phyloP scores from a whole-genome alignment of 2,797 vertebrate species.

The Neopelma chrysocephalum region DNA sequence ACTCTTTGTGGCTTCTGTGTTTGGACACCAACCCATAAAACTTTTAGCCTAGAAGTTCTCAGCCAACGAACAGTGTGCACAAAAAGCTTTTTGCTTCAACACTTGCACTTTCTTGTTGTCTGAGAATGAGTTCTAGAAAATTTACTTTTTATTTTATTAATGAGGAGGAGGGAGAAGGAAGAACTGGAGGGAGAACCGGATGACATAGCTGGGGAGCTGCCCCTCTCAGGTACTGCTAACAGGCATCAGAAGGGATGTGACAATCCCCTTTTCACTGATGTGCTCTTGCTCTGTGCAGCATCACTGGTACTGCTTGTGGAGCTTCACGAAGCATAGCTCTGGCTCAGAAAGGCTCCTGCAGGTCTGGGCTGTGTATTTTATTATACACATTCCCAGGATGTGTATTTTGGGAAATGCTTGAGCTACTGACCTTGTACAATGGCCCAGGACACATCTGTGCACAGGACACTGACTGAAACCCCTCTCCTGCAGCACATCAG shows the following conservation, averaged over 20 bases:
- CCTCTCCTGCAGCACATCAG: neutral
- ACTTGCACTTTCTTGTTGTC: neutral
- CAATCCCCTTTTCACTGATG: neutral
- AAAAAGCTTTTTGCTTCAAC: neutral
- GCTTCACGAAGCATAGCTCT: neutral
- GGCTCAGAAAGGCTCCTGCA: neutral
- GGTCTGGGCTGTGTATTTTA: neutral
- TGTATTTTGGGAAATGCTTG: neutral
- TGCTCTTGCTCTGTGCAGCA: neutral
- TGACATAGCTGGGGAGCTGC: fast-evolving
- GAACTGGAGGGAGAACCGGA: neutral
- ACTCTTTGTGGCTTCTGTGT: neutral
- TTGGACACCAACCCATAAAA: neutral
- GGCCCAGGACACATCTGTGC: neutral
- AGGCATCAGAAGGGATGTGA: neutral
- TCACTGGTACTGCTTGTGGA: neutral
- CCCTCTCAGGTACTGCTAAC: fast-evolving
- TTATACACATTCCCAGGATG: fast-evolving
- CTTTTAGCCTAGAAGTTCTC: neutral
- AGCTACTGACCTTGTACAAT: neutral
- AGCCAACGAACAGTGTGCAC: neutral
- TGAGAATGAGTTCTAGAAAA: neutral
- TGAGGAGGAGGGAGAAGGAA: neutral
- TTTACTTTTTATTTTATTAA: neutral
- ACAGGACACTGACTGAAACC: no score